Evolutionary conservation across 2,888 invertebrate species (phyloP).

Genomic region (Catocala fraxini): DNA sequence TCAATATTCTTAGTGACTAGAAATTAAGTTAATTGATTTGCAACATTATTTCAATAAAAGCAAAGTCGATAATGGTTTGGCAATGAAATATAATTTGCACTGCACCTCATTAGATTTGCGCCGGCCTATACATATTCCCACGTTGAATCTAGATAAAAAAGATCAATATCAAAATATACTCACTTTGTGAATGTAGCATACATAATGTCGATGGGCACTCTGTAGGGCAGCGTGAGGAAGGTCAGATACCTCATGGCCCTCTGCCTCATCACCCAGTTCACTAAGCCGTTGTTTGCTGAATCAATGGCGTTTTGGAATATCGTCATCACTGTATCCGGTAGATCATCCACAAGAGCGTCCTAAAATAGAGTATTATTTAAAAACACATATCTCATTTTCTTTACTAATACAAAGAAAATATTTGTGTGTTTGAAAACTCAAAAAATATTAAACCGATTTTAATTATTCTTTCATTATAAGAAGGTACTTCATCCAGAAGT

Average conservation of each 20-base stretch:
- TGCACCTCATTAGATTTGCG: too few relatives aligned
- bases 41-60: too few relatives aligned
- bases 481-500: too few relatives aligned
- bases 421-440: too few relatives aligned
- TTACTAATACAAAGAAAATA: neutral
- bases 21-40: too few relatives aligned
- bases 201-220: slow-evolving; percentile 95
- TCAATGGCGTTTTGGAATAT: slow-evolving; percentile 98
- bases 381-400: neutral
- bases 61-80: too few relatives aligned
- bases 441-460: too few relatives aligned
- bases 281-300: slow-evolving; percentile 95
- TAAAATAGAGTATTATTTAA: slow-evolving; percentile 57
- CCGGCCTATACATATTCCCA: too few relatives aligned
- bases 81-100: too few relatives aligned
- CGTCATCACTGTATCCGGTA: slow-evolving; percentile 96
- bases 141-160: neutral
- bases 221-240: slow-evolving; percentile 94
- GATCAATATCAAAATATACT: slow-evolving; percentile 70
- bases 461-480: too few relatives aligned
- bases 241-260: slow-evolving; percentile 93
- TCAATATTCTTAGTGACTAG: too few relatives aligned
- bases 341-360: slow-evolving; percentile 95
- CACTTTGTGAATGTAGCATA: slow-evolving; percentile 96
- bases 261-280: slow-evolving; percentile 96